Evolutionary conservation across 37 sponge, comb jelly and placozoan species (phyloP).

Genomic region (Oscarella lobularis): DNA sequence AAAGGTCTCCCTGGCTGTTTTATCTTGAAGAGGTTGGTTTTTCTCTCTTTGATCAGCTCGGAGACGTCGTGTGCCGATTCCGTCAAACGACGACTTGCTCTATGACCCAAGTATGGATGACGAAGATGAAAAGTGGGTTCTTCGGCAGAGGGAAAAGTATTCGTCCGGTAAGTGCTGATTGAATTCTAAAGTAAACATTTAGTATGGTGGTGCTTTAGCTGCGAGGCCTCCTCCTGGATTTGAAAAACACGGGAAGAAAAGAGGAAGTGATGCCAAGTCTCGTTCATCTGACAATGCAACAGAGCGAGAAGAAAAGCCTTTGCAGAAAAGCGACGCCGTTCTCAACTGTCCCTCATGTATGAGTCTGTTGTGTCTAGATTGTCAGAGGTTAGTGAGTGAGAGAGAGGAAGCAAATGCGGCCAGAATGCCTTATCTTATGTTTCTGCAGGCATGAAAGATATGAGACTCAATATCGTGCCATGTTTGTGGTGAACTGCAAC

Average conservation of each 20-base stretch:
- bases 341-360: slow-evolving; percentile 89
- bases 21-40: no score
- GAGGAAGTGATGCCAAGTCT: not conserved
- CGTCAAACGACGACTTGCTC: slow-evolving; percentile 82
- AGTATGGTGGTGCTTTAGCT: not conserved
- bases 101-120: slow-evolving; percentile 90
- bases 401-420: not conserved
- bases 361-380: slow-evolving; percentile 75
- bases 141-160: not conserved
- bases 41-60: no score
- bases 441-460: slow-evolving; percentile 60
- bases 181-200: not conserved
- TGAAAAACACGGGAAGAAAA: not conserved
- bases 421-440: not conserved
- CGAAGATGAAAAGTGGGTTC: slow-evolving; percentile 75
- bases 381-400: slow-evolving; percentile 56
- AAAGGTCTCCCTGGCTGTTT: no score
- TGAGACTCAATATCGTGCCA: slow-evolving; percentile 76
- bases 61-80: slow-evolving; percentile 2
- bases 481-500: slow-evolving; percentile 87
- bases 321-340: slow-evolving; percentile 54
- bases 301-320: not conserved
- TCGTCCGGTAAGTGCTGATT: not conserved
- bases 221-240: not conserved
- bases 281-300: not conserved